Evolutionary conservation across 2,888 invertebrate species (phyloP).

Genomic region (Drosophila pullipes): DNA sequence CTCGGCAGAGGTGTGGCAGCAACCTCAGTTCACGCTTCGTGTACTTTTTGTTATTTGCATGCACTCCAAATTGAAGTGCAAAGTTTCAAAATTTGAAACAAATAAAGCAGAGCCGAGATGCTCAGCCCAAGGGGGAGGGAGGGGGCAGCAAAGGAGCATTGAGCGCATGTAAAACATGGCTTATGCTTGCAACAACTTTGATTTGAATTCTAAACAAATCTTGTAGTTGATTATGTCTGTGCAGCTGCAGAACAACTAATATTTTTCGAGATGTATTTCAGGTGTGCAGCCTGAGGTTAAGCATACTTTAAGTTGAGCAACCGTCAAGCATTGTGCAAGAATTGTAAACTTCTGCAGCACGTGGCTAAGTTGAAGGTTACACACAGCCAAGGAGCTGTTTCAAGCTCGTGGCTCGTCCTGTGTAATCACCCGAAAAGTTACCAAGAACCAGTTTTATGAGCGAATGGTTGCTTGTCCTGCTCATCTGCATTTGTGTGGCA

Average conservation of each 20-base stretch:
- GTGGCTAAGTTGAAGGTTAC: constrained; percentile 19
- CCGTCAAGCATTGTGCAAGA: not conserved
- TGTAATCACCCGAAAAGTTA: constrained; percentile 35
- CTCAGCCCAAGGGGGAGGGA: not conserved
- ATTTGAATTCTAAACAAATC: constrained; percentile 59
- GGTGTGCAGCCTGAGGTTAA: not conserved
- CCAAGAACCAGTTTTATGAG: constrained; percentile 36
- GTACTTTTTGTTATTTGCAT: constrained; percentile 61
- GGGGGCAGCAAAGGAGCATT: not conserved
- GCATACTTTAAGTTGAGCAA: constrained; percentile 6
- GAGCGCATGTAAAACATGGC: constrained; percentile 45
- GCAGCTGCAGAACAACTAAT: constrained; percentile 1
- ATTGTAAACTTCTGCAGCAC: constrained; percentile 17
- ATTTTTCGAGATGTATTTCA: not conserved
- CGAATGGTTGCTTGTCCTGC: constrained; percentile 11
- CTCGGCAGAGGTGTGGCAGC: constrained; percentile 15
- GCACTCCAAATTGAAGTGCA: constrained; percentile 78
- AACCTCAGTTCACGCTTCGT: constrained; percentile 18
- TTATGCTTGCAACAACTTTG: constrained; percentile 64
- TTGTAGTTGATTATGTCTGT: constrained; percentile 32
- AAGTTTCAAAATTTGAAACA: constrained; percentile 64
- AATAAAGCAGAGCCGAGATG: constrained; percentile 18
- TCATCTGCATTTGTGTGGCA: constrained; percentile 17
- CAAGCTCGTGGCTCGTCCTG: constrained; percentile 15
- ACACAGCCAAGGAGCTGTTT: constrained; percentile 14